Evolutionary conservation across 2,797 vertebrate genomes (phyloP), one percentile per base, ranked within the genome.

Genomic region (Peromyscus eremicus): DNA sequence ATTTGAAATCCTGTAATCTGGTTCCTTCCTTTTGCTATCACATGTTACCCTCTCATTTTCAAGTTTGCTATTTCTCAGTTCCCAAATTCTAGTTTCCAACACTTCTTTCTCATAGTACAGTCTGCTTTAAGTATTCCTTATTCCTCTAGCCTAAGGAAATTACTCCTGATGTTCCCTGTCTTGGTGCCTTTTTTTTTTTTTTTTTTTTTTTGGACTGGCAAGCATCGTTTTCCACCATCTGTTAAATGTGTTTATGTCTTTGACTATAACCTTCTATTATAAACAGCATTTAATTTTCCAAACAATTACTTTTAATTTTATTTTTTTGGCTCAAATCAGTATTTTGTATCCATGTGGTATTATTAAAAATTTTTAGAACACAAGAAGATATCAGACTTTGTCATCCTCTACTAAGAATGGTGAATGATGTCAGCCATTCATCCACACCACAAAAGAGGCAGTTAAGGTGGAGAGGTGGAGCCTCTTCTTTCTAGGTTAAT

Each of bases 301-400:
- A 96, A 95, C 37, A 87, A 94, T 16, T 84, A 25, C 40, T 94
- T 91, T 96, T 86, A 95, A 94, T 84, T 95, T 94, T 83, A 17
- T 21, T 85, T 70, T 70, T 0, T 91, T 62, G 23, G 13, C 17
- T 52, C 93, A 68, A 92, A 71, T 95, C 70, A 87, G 46, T 92
- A 92, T 60, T 75, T 75, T 86, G 87, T 4, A 73, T 43, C 16
- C 29, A 32, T 11, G 0, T 86, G 43, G 3, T 62, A 55, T 94
- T 94, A 86, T 60, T 92, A 94, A 94, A 82, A 66, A n/a, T 91
- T 76, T 89, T 16, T 19, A 86, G 37, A 93, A 97, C 57, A 83
- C 5, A 27, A 80, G 88, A 94, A 71, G 37, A 40, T 85, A 79
- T 70, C 89, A 76, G 82, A 46, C 19, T 64, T 88, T 13, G n/a